Evolutionary conservation across 2,113 vertebrate genomes (phyloP).

Genomic region (Poeciliopsis turrubarensis): DNA sequence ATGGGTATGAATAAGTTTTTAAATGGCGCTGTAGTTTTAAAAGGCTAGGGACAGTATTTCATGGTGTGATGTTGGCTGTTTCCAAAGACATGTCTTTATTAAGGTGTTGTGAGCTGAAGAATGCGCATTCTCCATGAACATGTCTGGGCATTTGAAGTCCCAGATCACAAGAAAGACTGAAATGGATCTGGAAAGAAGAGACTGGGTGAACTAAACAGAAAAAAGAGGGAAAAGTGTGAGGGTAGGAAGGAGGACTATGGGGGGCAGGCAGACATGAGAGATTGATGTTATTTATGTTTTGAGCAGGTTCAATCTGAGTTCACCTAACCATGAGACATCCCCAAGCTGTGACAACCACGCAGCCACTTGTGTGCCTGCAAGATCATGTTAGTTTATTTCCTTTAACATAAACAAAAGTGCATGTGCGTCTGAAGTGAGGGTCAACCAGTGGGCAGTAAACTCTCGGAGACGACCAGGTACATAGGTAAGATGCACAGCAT

Average conservation of each 20-base stretch:
- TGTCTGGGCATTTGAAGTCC: conserved; percentile 35
- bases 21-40: background rate
- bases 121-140: conserved; percentile 24
- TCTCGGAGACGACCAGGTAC: conserved; percentile 54
- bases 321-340: conserved; percentile 82
- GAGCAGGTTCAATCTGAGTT: conserved; percentile 84
- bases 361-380: conserved; percentile 22
- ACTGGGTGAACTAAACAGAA: conserved; percentile 30
- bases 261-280: conserved; percentile 71
- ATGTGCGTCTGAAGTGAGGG: conserved; percentile 51
- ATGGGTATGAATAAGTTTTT: background rate
- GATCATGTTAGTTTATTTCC: conserved; percentile 26
- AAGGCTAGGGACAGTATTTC: conserved; percentile 22
- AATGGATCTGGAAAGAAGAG: conserved; percentile 21
- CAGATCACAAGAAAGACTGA: conserved; percentile 45
- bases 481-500: conserved; percentile 30
- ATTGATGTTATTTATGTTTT: conserved; percentile 81
- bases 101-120: background rate
- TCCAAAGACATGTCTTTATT: conserved; percentile 28
- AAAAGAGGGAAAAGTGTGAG: conserved; percentile 33
- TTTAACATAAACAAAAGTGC: conserved; percentile 50
- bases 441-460: conserved; percentile 58
- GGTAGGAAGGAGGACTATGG: conserved; percentile 60
- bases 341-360: conserved; percentile 70
- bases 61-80: conserved; percentile 59